These are phyloP conservation scores for Gobio gobio DNA, from an alignment of 2,113 vertebrate species.

Conservation along the genomic window DNA sequence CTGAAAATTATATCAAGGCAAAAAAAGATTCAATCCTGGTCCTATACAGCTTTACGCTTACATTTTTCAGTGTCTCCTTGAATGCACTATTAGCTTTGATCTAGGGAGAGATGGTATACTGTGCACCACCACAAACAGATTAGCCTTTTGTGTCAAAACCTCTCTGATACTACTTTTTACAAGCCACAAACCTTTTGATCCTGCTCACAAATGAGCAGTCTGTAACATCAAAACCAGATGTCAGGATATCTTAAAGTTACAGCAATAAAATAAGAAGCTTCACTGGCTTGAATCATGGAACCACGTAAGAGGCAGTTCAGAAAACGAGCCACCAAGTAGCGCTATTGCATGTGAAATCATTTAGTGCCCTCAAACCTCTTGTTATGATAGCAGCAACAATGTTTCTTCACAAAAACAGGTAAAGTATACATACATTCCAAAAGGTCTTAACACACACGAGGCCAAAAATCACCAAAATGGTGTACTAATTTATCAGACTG, in stretches of 20 bases:
- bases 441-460: background rate
- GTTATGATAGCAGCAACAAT: background rate
- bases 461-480: background rate
- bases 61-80: background rate
- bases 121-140: background rate
- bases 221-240: constrained; percentile 1
- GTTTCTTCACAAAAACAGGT: constrained; percentile 2
- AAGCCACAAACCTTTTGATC: background rate
- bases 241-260: background rate
- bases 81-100: background rate
- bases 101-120: background rate
- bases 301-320: background rate
- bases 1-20: no score
- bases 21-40: background rate
- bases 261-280: constrained; percentile 11
- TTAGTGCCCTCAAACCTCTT: background rate
- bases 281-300: background rate
- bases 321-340: constrained; percentile 3
- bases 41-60: background rate
- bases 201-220: constrained; percentile 1
- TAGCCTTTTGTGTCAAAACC: background rate
- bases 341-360: constrained; percentile 6
- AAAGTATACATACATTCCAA: background rate
- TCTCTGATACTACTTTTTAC: background rate
- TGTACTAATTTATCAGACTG: background rate